These are phyloP conservation scores for Caenorhabditis auriculariae DNA, from an alignment of 2,888 invertebrate genomes.

Conservation along the genomic window DNA sequence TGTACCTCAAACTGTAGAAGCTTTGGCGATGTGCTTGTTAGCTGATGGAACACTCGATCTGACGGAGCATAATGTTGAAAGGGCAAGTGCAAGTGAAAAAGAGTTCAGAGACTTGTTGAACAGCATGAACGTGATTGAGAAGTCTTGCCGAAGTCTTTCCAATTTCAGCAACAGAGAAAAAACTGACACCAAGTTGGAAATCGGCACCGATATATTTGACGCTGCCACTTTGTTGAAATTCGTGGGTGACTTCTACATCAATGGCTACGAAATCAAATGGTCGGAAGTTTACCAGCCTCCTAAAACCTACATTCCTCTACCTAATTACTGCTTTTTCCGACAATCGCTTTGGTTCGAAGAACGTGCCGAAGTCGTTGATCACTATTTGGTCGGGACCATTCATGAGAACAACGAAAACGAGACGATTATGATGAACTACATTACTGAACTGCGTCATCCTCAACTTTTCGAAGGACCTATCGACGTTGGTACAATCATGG, in stretches of 20 bases:
- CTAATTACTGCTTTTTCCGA: constrained; percentile 51
- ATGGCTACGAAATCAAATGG: constrained; percentile 45
- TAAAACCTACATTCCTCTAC: constrained; percentile 25
- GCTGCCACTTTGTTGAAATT: constrained; percentile 6
- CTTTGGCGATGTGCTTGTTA: constrained; percentile 6
- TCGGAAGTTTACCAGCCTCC: constrained; percentile 24
- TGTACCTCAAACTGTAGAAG: constrained; percentile 10
- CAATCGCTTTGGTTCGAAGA: constrained; percentile 41
- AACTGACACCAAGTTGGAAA: background rate
- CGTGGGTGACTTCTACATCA: constrained; percentile 15
- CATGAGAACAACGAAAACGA: constrained; percentile 14
- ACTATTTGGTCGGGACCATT: constrained; percentile 46
- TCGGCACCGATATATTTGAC: constrained; percentile 2
- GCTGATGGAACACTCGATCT: constrained; percentile 14
- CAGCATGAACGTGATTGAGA: too few relatives aligned
- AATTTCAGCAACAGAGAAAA: constrained; percentile 7
- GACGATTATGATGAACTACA: constrained; percentile 29
- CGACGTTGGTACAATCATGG: constrained; percentile 26
- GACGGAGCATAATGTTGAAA: too few relatives aligned
- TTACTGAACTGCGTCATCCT: constrained; percentile 34
- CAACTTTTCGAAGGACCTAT: constrained; percentile 32
- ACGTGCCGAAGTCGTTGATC: constrained; percentile 35
- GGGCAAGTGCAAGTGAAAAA: too few relatives aligned
- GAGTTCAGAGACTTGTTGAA: constrained; percentile 16
- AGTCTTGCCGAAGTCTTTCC: constrained; percentile 11